Percentiles rank a stretch among this genome's conserved stretches.
These are phyloP conservation scores for Rutilus rutilus DNA, from an alignment of 2,113 vertebrate genomes.

Conservation along the genomic window DNA sequence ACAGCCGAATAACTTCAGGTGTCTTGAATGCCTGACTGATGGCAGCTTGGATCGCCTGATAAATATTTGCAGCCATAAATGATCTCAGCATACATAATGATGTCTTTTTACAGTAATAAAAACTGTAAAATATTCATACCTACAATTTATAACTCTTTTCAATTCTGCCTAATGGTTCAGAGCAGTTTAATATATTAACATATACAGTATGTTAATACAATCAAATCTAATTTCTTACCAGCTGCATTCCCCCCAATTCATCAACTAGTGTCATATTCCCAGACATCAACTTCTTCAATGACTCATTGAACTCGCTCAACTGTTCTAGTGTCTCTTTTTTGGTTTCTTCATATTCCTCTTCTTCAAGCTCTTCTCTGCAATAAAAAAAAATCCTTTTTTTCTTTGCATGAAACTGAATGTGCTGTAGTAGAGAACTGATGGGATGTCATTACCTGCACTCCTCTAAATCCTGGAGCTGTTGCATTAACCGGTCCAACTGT, in stretches of 20 bases:
- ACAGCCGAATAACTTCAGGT: conserved; percentile 95
- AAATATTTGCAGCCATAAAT: conserved; percentile 36
- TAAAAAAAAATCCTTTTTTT: neutral
- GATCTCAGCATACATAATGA: neutral
- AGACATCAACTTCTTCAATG: conserved; percentile 94
- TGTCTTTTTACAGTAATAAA: neutral
- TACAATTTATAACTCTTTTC: too few species aligned
- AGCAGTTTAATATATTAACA: too few species aligned
- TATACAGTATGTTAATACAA: neutral
- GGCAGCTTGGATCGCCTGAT: conserved; percentile 94
- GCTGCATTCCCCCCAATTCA: conserved; percentile 94
- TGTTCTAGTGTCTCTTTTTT: conserved; percentile 97
- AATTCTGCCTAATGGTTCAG: too few species aligned
- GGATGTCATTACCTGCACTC: conserved; percentile 88
- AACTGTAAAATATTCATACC: neutral
- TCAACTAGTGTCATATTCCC: conserved; percentile 97
- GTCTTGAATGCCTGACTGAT: conserved; percentile 99
- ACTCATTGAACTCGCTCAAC: conserved; percentile 93
- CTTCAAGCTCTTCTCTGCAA: conserved; percentile 90
- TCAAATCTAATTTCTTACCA: conserved; percentile 77
- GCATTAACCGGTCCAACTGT: conserved; percentile 95
- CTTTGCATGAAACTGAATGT: neutral
- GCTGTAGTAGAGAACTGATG: neutral
- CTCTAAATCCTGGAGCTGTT: conserved; percentile 95
- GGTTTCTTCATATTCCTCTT: conserved; percentile 96